Percentiles rank a stretch among this genome's conserved stretches.
These are phyloP conservation scores for Pachycephus smyrnensis DNA, from an alignment of 2,888 invertebrate genomes.

Conservation along the genomic window DNA sequence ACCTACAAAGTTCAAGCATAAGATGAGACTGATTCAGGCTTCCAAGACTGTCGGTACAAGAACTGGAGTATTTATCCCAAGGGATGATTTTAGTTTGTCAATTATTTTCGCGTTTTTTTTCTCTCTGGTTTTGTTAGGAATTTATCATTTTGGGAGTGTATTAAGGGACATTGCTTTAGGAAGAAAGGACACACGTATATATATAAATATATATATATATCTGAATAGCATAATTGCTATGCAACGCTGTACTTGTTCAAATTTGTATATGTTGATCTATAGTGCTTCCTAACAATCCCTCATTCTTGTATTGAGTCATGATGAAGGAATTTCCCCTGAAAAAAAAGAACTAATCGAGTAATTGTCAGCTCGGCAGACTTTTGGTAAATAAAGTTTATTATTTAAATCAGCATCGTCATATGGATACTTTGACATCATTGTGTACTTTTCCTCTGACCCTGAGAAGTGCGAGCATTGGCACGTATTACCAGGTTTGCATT, in stretches of 20 bases:
- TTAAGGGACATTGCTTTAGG: not conserved
- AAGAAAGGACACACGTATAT: not conserved
- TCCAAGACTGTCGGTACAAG: not conserved
- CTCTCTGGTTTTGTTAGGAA: not conserved
- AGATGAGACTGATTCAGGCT: slow-evolving; percentile 12
- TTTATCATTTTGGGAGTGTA: not conserved
- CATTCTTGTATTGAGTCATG: not conserved
- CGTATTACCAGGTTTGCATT: not conserved
- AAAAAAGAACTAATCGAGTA: not conserved
- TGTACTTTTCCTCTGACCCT: not conserved
- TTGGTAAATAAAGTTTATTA: not conserved
- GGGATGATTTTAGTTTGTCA: not conserved
- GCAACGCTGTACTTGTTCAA: not conserved
- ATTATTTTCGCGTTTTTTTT: not conserved
- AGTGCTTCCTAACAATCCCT: not conserved
- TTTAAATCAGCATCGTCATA: not conserved
- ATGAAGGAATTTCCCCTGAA: not conserved
- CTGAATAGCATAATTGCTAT: not conserved
- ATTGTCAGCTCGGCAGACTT: not conserved
- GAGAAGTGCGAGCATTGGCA: too few species aligned
- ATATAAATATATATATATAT: not conserved
- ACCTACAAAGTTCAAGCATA: slow-evolving; percentile 77
- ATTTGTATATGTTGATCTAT: not conserved
- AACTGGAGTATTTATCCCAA: not conserved
- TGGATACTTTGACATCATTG: not conserved